Conservation (phyloP, 2,797 vertebrate species). For the Thalassophryne amazonica region DNA sequence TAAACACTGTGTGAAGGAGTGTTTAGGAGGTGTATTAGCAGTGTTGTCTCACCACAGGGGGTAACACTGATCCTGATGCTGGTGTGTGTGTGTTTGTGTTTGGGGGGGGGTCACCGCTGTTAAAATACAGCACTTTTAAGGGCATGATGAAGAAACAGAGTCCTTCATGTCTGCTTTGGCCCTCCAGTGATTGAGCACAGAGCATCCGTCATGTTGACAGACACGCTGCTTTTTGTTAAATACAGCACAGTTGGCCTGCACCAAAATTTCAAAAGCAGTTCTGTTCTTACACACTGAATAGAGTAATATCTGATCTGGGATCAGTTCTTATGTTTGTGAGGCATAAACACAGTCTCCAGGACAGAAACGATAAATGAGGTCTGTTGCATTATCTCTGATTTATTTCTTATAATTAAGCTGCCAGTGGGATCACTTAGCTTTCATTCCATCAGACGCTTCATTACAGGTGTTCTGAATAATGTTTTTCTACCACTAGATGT, state of each 20-base stretch:
- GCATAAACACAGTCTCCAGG: too few species aligned
- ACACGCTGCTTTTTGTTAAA: not conserved
- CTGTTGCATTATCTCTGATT: too few species aligned
- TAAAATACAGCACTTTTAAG: constrained; percentile 45
- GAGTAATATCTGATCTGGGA: too few species aligned
- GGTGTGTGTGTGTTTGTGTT: not conserved
- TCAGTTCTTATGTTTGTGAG: too few species aligned
- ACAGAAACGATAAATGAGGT: too few species aligned
- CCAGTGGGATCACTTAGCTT: too few species aligned
- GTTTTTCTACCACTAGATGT: too few species aligned
- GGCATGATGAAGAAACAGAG: constrained; percentile 25
- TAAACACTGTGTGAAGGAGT: constrained; percentile 1
- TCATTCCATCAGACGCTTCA: too few species aligned
- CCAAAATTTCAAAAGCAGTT: not conserved
- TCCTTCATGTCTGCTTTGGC: constrained; percentile 12
- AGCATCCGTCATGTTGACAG: constrained; percentile 26
- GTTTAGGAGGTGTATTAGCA: constrained; percentile 16
- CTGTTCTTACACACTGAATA: too few species aligned
- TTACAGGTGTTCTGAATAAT: too few species aligned
- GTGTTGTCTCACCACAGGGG: constrained; percentile 11
- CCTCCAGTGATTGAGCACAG: constrained; percentile 7
- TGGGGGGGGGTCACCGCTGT: constrained; percentile 15
- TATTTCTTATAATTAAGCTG: too few species aligned
- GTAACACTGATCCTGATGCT: not conserved
- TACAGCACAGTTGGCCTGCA: not conserved